Conservation (phyloP, 1,140 invertebrate species). For the Cardiocondyla obscurior region DNA sequence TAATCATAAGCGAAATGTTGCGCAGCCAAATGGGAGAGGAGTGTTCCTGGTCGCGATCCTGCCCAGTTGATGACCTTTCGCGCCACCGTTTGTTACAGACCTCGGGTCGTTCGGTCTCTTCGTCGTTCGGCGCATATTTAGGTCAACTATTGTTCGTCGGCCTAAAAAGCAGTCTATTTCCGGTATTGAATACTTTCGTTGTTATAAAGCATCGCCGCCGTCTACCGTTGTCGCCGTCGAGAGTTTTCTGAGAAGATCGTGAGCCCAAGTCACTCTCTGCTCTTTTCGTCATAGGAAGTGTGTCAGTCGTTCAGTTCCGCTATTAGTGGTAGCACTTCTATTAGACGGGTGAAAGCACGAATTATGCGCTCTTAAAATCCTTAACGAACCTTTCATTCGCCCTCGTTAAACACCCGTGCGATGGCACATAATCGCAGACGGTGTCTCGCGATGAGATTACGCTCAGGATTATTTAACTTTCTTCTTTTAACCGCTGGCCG, state of each 20-base stretch:
- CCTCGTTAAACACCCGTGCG: not conserved
- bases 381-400: slow-evolving; percentile 48
- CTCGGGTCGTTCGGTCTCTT: slow-evolving; percentile 30
- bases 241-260: slow-evolving; percentile 36
- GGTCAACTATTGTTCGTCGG: slow-evolving; percentile 71
- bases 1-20: slow-evolving; percentile 64
- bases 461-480: slow-evolving; percentile 18
- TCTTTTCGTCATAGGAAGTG: slow-evolving; percentile 44
- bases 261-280: not conserved
- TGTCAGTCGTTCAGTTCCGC: slow-evolving; percentile 57
- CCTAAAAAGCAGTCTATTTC: slow-evolving; percentile 69
- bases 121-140: slow-evolving; percentile 67
- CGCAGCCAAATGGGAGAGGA: slow-evolving; percentile 2
- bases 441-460: not conserved
- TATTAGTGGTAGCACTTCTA: slow-evolving; percentile 39
- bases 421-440: slow-evolving; percentile 2
- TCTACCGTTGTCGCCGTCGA: not conserved
- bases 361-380: slow-evolving; percentile 55
- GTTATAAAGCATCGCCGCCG: not conserved
- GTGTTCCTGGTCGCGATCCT: slow-evolving; percentile 30
- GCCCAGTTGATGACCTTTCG: slow-evolving; percentile 59
- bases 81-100: slow-evolving; percentile 48
- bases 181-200: slow-evolving; percentile 61
- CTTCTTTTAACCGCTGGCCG: not conserved
- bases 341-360: slow-evolving; percentile 59